These are phyloP conservation scores for Varecia variegata DNA, from an alignment of 2,797 vertebrate species.

Conservation along the genomic window DNA sequence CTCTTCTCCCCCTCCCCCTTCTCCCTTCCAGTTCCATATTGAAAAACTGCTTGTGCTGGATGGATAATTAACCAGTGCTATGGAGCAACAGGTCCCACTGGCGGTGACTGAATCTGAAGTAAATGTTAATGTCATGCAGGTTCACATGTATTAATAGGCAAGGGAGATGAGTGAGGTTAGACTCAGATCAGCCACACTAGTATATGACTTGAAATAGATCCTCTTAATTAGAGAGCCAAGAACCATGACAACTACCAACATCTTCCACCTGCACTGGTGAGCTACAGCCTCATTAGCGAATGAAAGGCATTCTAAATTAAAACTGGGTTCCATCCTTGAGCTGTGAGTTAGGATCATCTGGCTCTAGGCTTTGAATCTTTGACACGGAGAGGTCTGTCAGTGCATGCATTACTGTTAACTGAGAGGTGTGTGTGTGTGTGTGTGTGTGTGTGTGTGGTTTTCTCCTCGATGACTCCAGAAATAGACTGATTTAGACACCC, in stretches of 20 bases:
- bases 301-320: constrained; percentile 60
- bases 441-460: constrained; percentile 13
- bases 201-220: constrained; percentile 70
- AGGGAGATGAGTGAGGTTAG: constrained; percentile 69
- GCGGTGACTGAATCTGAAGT: constrained; percentile 70
- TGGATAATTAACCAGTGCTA: constrained; percentile 77
- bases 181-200: constrained; percentile 45
- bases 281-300: constrained; percentile 63
- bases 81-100: constrained; percentile 82
- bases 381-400: not conserved
- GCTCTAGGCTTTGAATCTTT: constrained; percentile 43
- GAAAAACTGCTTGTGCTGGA: constrained; percentile 71
- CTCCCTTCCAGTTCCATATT: constrained; percentile 48
- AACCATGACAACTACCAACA: constrained; percentile 66
- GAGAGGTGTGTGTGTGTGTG: not conserved
- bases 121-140: constrained; percentile 56
- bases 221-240: constrained; percentile 73
- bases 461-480: constrained; percentile 12
- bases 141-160: constrained; percentile 79
- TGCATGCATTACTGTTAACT: not conserved
- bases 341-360: constrained; percentile 48
- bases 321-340: constrained; percentile 26
- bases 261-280: constrained; percentile 58
- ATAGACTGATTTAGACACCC: not conserved
- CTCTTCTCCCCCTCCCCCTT: constrained; percentile 49